phyloP scores from a whole-genome alignment of 2,113 vertebrate genomes.

The Entosphenus tridentatus region DNA sequence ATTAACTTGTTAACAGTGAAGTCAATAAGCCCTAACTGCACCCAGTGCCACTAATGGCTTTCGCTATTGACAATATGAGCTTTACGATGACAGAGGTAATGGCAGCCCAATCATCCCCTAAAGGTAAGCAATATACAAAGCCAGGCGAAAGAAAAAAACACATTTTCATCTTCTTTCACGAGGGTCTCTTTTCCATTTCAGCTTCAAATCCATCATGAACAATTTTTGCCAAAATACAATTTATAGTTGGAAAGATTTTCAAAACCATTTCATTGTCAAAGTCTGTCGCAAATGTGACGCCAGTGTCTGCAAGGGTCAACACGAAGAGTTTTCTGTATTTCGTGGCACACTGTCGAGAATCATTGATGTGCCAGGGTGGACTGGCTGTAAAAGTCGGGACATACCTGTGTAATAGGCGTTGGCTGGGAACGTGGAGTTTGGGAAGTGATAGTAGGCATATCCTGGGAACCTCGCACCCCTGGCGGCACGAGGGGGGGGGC shows the following conservation, averaged over 20 bases:
- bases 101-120: not conserved
- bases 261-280: no score
- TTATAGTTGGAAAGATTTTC: no score
- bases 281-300: no score
- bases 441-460: constrained; percentile 42
- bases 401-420: constrained; percentile 63
- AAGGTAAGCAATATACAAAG: not conserved
- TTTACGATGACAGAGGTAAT: not conserved
- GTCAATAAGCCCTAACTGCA: not conserved
- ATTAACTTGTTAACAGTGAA: constrained; percentile 6
- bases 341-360: no score
- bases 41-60: not conserved
- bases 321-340: no score
- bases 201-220: no score
- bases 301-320: no score
- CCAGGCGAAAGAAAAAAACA: no score
- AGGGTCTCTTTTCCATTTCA: no score
- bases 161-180: no score
- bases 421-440: constrained; percentile 29
- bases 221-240: no score
- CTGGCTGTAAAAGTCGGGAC: constrained; percentile 11
- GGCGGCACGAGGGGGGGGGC: constrained; percentile 19
- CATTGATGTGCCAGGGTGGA: no score
- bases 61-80: not conserved
- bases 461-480: constrained; percentile 48